Evolutionary conservation across 2,888 invertebrate genomes (phyloP).

Genomic region (Zhuqinia jingwanae): DNA sequence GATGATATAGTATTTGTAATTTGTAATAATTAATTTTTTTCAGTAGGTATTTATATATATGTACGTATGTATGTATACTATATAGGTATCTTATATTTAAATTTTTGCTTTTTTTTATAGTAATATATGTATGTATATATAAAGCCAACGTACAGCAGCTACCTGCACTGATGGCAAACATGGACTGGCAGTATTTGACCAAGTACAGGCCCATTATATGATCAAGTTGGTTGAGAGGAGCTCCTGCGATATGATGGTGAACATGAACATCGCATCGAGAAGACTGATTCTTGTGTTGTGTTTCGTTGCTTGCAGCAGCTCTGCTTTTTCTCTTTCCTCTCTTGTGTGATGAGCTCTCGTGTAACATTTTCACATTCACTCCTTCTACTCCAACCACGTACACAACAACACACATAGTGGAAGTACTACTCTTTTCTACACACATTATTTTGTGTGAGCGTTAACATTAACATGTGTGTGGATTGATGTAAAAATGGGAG

Average conservation of each 20-base stretch:
- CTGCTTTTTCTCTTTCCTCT: slow-evolving; percentile 54
- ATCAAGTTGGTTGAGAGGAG: slow-evolving; percentile 40
- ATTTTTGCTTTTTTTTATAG: slow-evolving; percentile 16
- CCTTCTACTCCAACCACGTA: not conserved
- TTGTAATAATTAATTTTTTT: no score
- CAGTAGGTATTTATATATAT: not conserved
- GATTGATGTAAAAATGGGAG: no score
- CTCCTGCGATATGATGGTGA: slow-evolving; percentile 66
- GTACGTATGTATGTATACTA: slow-evolving; percentile 6
- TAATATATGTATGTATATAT: slow-evolving; percentile 14
- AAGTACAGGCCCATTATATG: slow-evolving; percentile 74
- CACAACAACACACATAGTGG: not conserved
- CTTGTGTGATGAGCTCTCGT: no score
- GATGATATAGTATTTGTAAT: no score
- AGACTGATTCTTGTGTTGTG: slow-evolving; percentile 65
- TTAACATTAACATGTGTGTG: no score
- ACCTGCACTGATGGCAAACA: slow-evolving; percentile 76
- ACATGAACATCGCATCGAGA: slow-evolving; percentile 72
- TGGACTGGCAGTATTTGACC: slow-evolving; percentile 74
- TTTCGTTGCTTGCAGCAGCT: slow-evolving; percentile 46
- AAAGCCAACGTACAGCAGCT: slow-evolving; percentile 73
- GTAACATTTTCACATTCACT: not conserved
- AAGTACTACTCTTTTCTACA: slow-evolving; percentile 5
- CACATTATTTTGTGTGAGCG: no score
- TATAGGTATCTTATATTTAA: slow-evolving; percentile 25